Base-by-base conservation (phyloP, 92 coral and sea anemone species). In the Epizoanthus stellaris region DNA sequence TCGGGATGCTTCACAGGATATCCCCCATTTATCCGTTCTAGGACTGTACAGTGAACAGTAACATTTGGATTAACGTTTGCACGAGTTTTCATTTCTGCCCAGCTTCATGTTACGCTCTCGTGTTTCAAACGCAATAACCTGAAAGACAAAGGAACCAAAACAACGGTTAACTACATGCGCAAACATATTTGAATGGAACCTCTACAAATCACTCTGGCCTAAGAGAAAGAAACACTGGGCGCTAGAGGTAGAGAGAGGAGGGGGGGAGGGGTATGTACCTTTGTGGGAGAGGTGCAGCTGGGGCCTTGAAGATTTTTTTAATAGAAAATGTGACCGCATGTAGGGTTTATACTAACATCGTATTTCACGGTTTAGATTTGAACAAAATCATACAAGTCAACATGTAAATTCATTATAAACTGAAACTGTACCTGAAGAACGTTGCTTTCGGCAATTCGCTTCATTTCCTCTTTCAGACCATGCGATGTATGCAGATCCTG, bases 401-500 rank as follows among this genome's bases (percentile, higher is more conserved):
- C 30, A 38, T 6, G 4, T 23, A 11, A 66, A 3, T 17, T 66
- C 15, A 47, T 4, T 43, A 54, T 42, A 23, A 42, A 71, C 59
- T 4, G 57, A 71, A 42, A 17, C 9, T 13, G 16, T 89, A 96
- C 98, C 95, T 95, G 98, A 8, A 90, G 85, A 38, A 94, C 98
- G 66, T 94, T 96, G 53, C 95, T 92, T 25, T 87, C 92, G 15
- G 98, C 98, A 8, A 94, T 88, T 89, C 94, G 88, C 80, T 96
- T 96, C 98, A 96, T 96, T 70, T 95, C 98, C 9, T 96, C 91
- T 75, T 94, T 96, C 59, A 96, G 84, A 30, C 98, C 98, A 63
- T 94, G 96, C 58, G 98, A 96, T 13, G 98, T 89, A 65, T 88
- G 92, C 61, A 96, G 88, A 89, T 96, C 98, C 98, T 96, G 70